Evolutionary conservation across 1,140 invertebrate genomes (phyloP).

Genomic region (Drosophila bocqueti): DNA sequence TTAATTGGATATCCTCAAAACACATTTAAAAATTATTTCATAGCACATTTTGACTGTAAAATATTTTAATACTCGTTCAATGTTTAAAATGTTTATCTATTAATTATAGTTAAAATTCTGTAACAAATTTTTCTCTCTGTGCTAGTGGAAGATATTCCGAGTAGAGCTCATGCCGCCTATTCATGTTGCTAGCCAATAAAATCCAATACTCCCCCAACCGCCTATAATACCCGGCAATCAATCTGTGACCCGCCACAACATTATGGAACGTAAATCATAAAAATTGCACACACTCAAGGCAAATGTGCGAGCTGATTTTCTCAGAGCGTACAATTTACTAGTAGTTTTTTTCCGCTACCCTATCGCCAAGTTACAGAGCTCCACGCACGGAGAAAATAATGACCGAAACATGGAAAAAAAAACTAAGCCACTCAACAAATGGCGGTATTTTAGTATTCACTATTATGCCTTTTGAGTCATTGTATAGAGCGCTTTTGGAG

Average conservation of each 20-base stretch:
- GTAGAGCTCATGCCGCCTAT: conserved; percentile 4
- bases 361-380: neutral
- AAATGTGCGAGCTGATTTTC: conserved; percentile 38
- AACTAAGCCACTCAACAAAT: conserved; percentile 39
- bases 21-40: too few species aligned
- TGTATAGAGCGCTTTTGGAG: neutral
- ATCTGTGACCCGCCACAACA: conserved; percentile 40
- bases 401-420: conserved; percentile 18
- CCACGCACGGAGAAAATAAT: conserved; percentile 4
- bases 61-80: neutral
- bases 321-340: conserved; percentile 18
- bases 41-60: neutral
- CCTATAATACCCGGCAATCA: conserved; percentile 25
- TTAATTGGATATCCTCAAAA: too few species aligned
- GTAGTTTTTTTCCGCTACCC: conserved; percentile 23
- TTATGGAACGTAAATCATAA: conserved; percentile 43
- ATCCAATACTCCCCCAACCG: conserved; percentile 1
- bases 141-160: neutral
- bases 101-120: neutral
- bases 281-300: conserved; percentile 26
- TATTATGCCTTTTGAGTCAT: conserved; percentile 9
- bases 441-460: conserved; percentile 41
- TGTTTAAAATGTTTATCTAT: neutral
- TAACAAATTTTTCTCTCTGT: neutral
- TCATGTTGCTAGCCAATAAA: conserved; percentile 43